These are phyloP conservation scores for Petrolisthes manimaculis DNA, from an alignment of 2,888 invertebrate genomes.

Conservation along the genomic window DNA sequence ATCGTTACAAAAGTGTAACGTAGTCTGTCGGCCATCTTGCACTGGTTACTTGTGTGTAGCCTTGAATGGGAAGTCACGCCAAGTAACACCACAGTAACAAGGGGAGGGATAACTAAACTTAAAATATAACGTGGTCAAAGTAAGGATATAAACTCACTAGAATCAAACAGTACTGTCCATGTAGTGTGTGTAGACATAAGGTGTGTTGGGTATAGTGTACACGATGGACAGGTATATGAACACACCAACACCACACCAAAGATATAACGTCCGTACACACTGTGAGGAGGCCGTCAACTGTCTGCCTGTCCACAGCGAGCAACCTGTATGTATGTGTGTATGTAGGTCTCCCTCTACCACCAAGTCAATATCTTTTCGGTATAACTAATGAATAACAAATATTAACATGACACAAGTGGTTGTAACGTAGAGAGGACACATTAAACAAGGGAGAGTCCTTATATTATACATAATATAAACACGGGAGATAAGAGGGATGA, in stretches of 20 bases:
- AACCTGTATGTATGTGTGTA: constrained; percentile 30
- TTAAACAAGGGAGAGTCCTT: constrained; percentile 37
- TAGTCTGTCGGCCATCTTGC: constrained; percentile 34
- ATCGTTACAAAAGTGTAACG: not conserved
- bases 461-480: constrained; percentile 15
- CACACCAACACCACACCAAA: not conserved
- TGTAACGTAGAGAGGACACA: not conserved
- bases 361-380: constrained; percentile 18
- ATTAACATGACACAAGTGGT: not conserved
- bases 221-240: too few species aligned
- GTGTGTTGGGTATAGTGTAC: too few species aligned
- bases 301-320: constrained; percentile 39
- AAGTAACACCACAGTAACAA: constrained; percentile 16
- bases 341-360: constrained; percentile 6
- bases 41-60: constrained; percentile 11
- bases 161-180: too few species aligned
- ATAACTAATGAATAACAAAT: not conserved
- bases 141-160: too few species aligned
- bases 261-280: constrained; percentile 31
- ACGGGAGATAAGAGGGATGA: constrained; percentile 29
- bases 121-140: not conserved
- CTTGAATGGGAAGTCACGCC: constrained; percentile 11
- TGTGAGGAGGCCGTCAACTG: constrained; percentile 42
- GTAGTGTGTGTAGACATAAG: too few species aligned
- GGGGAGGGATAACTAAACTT: constrained; percentile 12